Evolutionary conservation across 2,888 invertebrate species (phyloP).

Genomic region (Drosophila anceps): DNA sequence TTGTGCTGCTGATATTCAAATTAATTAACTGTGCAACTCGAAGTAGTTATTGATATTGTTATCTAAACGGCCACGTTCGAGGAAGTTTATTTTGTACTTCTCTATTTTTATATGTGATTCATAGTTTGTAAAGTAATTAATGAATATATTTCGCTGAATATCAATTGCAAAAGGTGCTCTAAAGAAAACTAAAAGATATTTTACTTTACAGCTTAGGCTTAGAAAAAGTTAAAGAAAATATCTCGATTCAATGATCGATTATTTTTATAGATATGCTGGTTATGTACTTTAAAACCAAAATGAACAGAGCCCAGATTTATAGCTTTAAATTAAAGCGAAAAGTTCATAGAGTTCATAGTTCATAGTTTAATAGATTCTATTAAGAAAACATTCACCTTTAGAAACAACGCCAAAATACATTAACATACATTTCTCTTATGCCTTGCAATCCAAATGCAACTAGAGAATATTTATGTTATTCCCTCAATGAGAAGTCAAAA

Average conservation of each 20-base stretch:
- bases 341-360: too few species aligned
- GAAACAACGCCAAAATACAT: neutral
- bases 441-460: too few species aligned
- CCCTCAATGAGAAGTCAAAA: neutral
- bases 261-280: too few species aligned
- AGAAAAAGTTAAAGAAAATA: too few species aligned
- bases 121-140: neutral
- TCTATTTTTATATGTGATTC: neutral
- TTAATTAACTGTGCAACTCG: slow-evolving; percentile 14
- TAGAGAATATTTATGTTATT: neutral
- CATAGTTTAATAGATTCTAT: too few species aligned
- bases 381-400: neutral
- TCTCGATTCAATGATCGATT: too few species aligned
- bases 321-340: too few species aligned
- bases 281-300: too few species aligned
- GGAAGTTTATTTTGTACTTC: neutral
- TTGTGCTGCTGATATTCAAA: slow-evolving; percentile 17
- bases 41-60: slow-evolving; percentile 10
- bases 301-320: too few species aligned
- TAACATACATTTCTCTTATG: neutral
- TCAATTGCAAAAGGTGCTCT: too few species aligned
- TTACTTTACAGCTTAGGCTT: too few species aligned
- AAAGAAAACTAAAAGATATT: too few species aligned
- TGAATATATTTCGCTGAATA: neutral
- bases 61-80: neutral